Conservation (phyloP, 37 sponge, comb jelly and placozoan species). For the Theonella swinhoei region DNA sequence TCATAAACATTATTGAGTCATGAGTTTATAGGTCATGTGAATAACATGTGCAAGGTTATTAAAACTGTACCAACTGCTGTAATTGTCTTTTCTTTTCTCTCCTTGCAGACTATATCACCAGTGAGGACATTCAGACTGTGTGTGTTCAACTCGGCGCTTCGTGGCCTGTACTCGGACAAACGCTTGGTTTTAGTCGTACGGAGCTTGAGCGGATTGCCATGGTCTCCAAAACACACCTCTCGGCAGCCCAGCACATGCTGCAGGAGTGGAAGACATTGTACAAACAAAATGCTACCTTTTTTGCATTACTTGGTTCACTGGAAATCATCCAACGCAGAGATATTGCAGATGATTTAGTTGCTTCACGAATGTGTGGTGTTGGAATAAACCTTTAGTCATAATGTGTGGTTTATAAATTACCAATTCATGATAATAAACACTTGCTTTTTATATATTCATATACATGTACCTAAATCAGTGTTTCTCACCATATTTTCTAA, state of each 20-base stretch:
- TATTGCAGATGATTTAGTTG: conserved; percentile 70
- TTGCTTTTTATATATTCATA: too few species aligned
- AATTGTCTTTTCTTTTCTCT: too few species aligned
- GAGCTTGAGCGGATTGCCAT: conserved; percentile 53
- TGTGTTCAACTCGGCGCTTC: conserved; percentile 22
- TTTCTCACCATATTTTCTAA: too few species aligned
- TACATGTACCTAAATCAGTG: too few species aligned
- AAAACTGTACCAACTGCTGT: too few species aligned
- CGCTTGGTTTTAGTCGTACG: conserved; percentile 47
- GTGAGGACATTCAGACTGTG: conserved; percentile 41
- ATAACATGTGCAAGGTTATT: too few species aligned
- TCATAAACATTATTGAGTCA: too few species aligned
- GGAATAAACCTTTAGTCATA: conserved; percentile 22
- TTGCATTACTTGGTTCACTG: conserved; percentile 52
- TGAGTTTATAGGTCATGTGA: too few species aligned
- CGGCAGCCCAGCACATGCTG: conserved; percentile 58
- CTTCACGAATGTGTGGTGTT: conserved; percentile 39
- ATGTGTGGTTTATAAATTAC: too few species aligned
- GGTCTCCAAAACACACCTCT: neutral
- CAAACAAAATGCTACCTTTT: conserved; percentile 44
- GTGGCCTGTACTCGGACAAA: conserved; percentile 64
- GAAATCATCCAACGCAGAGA: conserved; percentile 67
- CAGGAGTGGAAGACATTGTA: conserved; percentile 53
- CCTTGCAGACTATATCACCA: conserved; percentile 43
- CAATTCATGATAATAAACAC: too few species aligned